Evolutionary conservation across 2,113 vertebrate genomes (phyloP).

Genomic region (Hemibagrus wyckioides): DNA sequence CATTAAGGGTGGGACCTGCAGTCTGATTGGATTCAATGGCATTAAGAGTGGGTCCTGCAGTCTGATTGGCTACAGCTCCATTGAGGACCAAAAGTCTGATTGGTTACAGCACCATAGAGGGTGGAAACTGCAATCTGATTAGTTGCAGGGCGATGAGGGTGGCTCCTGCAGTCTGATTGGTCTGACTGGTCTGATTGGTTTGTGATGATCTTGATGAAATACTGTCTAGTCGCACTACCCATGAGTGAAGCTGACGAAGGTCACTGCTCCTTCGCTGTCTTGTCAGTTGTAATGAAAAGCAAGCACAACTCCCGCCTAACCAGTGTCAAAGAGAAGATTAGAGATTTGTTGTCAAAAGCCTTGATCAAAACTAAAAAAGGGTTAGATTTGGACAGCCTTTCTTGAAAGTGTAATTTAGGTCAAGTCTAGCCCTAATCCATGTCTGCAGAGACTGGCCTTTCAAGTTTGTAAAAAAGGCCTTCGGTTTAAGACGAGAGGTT

Average conservation of each 20-base stretch:
- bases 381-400: background rate
- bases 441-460: constrained; percentile 25
- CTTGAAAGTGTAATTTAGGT: constrained; percentile 5
- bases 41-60: too few species aligned
- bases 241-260: background rate
- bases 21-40: background rate
- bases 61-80: too few species aligned
- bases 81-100: too few species aligned
- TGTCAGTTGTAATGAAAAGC: background rate
- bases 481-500: background rate
- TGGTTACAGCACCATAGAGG: background rate
- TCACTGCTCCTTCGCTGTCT: background rate
- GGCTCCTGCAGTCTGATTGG: too few species aligned
- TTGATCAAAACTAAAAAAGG: constrained; percentile 3
- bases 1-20: background rate
- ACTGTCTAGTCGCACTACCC: background rate
- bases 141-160: too few species aligned
- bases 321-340: background rate
- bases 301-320: background rate
- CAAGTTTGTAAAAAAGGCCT: constrained; percentile 6
- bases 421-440: background rate
- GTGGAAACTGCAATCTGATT: too few species aligned
- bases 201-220: background rate
- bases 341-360: background rate
- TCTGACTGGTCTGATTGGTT: background rate